A percentile compares a stretch with the other conserved stretches of the same genome.
Conservation (phyloP, 2,113 vertebrate species). For the Pseudopipra pipra region DNA sequence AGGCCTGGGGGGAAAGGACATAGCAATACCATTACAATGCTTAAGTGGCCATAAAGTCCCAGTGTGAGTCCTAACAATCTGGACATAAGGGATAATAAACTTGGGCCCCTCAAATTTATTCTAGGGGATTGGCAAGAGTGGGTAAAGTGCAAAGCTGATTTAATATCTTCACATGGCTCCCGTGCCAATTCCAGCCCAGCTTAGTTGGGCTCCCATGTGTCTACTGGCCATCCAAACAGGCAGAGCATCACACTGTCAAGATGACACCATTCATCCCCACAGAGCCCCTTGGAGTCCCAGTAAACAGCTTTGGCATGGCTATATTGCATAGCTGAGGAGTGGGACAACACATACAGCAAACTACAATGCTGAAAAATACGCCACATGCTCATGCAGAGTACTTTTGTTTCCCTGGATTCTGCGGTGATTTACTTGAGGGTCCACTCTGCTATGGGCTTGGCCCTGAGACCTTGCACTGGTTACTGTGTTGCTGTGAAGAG, state of each 20-base stretch:
- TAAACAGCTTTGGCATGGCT: neutral
- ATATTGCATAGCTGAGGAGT: neutral
- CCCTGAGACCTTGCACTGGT: neutral
- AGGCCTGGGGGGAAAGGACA: constrained; percentile 16
- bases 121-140: neutral
- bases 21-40: constrained; percentile 23
- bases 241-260: neutral
- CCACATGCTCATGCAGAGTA: accelerated
- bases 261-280: neutral
- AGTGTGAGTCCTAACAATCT: constrained; percentile 41
- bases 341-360: neutral
- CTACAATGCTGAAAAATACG: neutral
- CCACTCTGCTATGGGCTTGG: neutral
- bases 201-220: neutral
- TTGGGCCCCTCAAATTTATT: constrained; percentile 24
- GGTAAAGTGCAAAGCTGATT: neutral
- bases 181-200: neutral
- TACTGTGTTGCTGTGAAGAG: neutral
- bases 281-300: neutral
- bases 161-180: neutral
- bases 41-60: constrained; percentile 59
- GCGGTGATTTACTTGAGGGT: neutral
- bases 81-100: constrained; percentile 45
- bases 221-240: neutral
- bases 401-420: neutral